Evolutionary conservation across 2,888 invertebrate species (phyloP).

Genomic region (Serripes groenlandicus): DNA sequence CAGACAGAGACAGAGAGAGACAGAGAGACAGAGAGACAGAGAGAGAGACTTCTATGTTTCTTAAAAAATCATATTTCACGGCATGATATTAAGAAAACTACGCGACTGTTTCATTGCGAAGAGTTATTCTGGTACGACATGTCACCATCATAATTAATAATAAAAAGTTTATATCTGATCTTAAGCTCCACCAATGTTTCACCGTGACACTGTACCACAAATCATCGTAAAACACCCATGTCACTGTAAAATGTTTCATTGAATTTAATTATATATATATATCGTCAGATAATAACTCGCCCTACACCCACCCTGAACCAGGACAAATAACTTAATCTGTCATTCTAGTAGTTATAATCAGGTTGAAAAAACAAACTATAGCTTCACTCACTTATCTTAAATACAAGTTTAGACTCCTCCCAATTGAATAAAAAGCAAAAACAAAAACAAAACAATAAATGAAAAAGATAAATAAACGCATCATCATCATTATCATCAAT

Average conservation of each 20-base stretch:
- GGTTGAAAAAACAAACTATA: no score
- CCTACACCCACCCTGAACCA: no score
- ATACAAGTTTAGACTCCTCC: neutral
- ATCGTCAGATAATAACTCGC: no score
- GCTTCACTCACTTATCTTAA: no score
- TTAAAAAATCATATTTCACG: no score
- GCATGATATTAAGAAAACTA: no score
- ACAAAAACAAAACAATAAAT: neutral
- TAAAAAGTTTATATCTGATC: slow-evolving; percentile 17
- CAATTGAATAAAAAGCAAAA: neutral
- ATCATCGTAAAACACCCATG: slow-evolving; percentile 16
- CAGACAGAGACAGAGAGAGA: neutral
- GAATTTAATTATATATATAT: no score
- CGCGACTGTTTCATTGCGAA: neutral
- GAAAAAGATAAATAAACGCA: neutral
- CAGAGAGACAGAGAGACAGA: neutral
- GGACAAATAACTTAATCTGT: no score
- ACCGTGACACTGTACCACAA: slow-evolving; percentile 8
- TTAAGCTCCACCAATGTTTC: neutral
- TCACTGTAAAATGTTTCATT: slow-evolving; percentile 15
- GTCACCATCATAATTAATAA: slow-evolving; percentile 18
- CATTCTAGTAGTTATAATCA: no score
- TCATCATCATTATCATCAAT: no score
- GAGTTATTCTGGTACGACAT: slow-evolving; percentile 11
- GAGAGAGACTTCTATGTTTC: no score